Percentiles rank a stretch among this genome's conserved stretches.
Evolutionary conservation across 2,113 vertebrate species (phyloP).

Genomic region (Crotalus helleri): DNA sequence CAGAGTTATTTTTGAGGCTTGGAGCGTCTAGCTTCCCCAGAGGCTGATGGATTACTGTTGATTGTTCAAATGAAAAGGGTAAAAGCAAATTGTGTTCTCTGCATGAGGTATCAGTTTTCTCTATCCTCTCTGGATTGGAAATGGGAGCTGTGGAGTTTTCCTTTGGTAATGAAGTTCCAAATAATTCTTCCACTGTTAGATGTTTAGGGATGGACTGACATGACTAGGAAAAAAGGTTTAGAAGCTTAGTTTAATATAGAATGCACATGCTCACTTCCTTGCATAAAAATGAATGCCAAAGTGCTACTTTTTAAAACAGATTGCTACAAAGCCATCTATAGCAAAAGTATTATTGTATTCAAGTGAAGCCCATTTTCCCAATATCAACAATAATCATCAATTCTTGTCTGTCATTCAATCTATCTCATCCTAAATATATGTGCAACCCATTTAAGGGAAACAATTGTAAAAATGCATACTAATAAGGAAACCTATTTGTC

Average conservation of each 20-base stretch:
- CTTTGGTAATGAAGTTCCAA: slow-evolving; percentile 89
- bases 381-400: neutral
- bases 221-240: slow-evolving; percentile 65
- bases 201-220: slow-evolving; percentile 85
- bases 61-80: slow-evolving; percentile 75
- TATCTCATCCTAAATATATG: neutral
- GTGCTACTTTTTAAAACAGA: neutral
- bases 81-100: slow-evolving; percentile 73
- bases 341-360: neutral
- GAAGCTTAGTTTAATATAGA: neutral
- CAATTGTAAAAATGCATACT: neutral
- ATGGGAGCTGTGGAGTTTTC: slow-evolving; percentile 70
- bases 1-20: slow-evolving; percentile 55
- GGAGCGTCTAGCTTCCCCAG: slow-evolving; percentile 67
- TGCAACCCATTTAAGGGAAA: neutral
- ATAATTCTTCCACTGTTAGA: slow-evolving; percentile 97
- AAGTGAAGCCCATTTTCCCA: neutral
- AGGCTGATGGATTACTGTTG: slow-evolving; percentile 66
- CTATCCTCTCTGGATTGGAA: slow-evolving; percentile 65
- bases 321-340: neutral
- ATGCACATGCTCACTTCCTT: neutral
- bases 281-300: rapidly evolving
- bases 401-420: neutral
- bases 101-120: slow-evolving; percentile 66
- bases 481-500: neutral